Evolutionary conservation across 2,888 invertebrate genomes (phyloP), one percentile per base, ranked within the genome.

Genomic region (Chironomus riparius): DNA sequence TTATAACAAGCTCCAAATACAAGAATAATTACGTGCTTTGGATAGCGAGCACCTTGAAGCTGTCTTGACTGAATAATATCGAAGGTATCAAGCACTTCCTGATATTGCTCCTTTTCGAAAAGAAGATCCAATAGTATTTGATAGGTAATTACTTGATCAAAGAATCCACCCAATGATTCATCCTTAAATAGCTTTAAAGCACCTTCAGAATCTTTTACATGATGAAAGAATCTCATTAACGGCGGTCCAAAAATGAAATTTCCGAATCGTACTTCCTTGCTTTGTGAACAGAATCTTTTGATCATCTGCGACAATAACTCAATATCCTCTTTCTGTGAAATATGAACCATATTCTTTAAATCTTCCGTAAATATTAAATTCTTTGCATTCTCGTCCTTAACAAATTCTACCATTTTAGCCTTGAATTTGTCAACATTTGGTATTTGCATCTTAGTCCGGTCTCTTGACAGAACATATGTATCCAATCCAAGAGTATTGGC

Each of bases 301-400:
- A 92, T 84, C 92, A 94, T 93, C 79, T 87, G 85, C 7, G 86
- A 79, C 1, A 91, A 81, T 18, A 93, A 83, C 6, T 88, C 83
- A 13, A 92, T 78, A 81, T 94, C 93, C 3, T 85, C 81, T 47
- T 84, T 85, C 77, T 90, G 88, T 2, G 88, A 87, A 74, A 94
- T 82, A 80, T 93, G 90, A 0, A 70, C 47, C 61, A 61, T 38
- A 47, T 68, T 68, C 82, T 93, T 94, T 12, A 94, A 84, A 83
- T 94, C 94, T 84, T 94, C 94, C 5, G 93, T 92, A 80, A 93
- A 94, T 78, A 94, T 87, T 87, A 92, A 88, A 78, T 87, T 88
- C 77, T 87, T 87, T 0, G 82, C 78, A 0, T 85, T 82, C 0
- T 87, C 83, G 15, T 87, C 85, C 3, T 83, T 79, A 0, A 88